Evolutionary conservation across 1,140 invertebrate species (phyloP).

Genomic region (Sarcophaga bullata): DNA sequence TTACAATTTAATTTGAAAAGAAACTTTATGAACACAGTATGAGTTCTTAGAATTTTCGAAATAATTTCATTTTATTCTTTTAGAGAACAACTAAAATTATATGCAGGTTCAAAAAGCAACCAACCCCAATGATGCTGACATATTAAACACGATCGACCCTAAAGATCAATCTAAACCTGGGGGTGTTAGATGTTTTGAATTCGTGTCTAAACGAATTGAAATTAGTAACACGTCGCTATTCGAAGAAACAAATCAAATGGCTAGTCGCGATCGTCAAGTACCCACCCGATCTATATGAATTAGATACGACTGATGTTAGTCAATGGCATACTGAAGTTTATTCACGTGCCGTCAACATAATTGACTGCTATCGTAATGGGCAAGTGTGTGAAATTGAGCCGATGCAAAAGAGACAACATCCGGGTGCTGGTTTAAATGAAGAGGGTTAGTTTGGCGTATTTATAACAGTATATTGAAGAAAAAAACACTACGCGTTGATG

Average conservation of each 20-base stretch:
- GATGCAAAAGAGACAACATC: conserved; percentile 64
- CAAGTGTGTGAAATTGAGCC: conserved; percentile 65
- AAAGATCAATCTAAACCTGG: conserved; percentile 54
- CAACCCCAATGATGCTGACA: neutral
- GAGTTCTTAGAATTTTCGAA: neutral
- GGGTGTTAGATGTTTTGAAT: conserved; percentile 73
- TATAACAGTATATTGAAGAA: no score
- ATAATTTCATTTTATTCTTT: neutral
- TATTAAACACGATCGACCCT: neutral
- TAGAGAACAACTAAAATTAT: conserved; percentile 35
- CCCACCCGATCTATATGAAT: conserved; percentile 82
- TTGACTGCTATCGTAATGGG: conserved; percentile 72
- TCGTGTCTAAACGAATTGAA: conserved; percentile 81
- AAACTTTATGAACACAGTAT: neutral
- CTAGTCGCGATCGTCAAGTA: conserved; percentile 71
- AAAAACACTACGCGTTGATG: no score
- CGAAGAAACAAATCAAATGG: conserved; percentile 83
- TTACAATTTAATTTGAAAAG: no score
- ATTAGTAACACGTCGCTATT: conserved; percentile 83
- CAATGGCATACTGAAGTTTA: conserved; percentile 80
- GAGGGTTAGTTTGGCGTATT: conserved; percentile 51
- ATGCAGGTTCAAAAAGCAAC: neutral
- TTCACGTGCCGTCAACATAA: conserved; percentile 75
- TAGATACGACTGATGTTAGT: conserved; percentile 80
- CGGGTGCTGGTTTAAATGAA: conserved; percentile 57